Percentiles rank a stretch among this genome's conserved stretches.
These are phyloP conservation scores for Numenius arquata DNA, from an alignment of 2,113 vertebrate species.

Conservation along the genomic window DNA sequence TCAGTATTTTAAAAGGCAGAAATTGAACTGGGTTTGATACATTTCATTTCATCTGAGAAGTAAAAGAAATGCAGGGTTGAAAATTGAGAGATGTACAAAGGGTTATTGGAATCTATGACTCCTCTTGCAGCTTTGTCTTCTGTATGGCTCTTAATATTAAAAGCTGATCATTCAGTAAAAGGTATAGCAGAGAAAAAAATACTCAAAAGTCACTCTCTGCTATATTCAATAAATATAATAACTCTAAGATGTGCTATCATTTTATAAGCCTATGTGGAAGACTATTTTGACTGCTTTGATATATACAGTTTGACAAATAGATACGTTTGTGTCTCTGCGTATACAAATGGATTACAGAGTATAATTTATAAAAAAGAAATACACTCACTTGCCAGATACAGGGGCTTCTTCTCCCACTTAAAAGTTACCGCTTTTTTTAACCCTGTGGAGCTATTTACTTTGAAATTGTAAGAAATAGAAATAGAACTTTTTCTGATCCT, in stretches of 20 bases:
- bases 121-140: constrained; percentile 3
- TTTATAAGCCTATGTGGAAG: background rate
- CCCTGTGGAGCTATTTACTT: constrained; percentile 9
- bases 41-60: constrained; percentile 18
- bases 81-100: constrained; percentile 17
- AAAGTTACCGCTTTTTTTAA: background rate
- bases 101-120: constrained; percentile 21
- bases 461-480: constrained; percentile 40
- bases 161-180: constrained; percentile 23
- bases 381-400: background rate
- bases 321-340: background rate
- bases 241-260: background rate
- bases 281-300: background rate
- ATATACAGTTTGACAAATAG: background rate
- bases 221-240: background rate
- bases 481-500: constrained; percentile 22
- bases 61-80: constrained; percentile 6
- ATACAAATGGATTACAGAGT: background rate
- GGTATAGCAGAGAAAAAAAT: background rate
- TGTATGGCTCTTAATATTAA: background rate
- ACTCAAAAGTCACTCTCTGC: background rate
- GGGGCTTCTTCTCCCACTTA: background rate
- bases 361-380: background rate
- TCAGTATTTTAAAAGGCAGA: constrained; percentile 22
- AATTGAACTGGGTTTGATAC: constrained; percentile 9